Base-by-base conservation (phyloP, 2,113 vertebrate genomes). In the Larimichthys polyactis region DNA sequence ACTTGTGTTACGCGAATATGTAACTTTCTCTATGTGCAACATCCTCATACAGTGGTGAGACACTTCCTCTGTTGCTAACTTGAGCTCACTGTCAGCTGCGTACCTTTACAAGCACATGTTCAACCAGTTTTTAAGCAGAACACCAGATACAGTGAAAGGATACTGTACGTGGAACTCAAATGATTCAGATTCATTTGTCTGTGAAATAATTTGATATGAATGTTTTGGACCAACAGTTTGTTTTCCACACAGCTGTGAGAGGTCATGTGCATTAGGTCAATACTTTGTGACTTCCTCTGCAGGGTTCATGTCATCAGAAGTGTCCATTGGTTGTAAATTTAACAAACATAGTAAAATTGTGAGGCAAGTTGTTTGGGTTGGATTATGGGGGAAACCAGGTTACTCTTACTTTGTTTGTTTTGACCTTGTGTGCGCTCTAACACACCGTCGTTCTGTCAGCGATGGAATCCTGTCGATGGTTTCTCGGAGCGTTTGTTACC, bases 381-480 rank as follows among this genome's bases (percentile, higher is more conserved):
- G 16, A 59, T 59, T 15, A 46, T 3, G 5, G 7, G 29, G 51
- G 17, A 11, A 29, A 27, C 9, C 10, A 2, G 8, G 6, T 55
- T 55, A 32, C 32, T 32, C 5, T 44, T 2, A n/a, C 11, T 46
- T 55, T 10, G 19, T 32, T 64, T 54, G 58, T 58, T 24, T 54
- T 67, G 2, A 14, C 51, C 54, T 14, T 9, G 6, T 27, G 3
- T 64, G 48, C 16, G 32, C 8, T 46, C 22, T 68, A 19, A 71
- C 43, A 10, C 19, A 17, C 27, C n/a, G 7, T 57, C 0, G 49
- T 79, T 72, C 8, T 78, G 10, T 55, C 87, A 99, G 98, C 96
- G 98, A 49, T 99, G 98, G 98, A 99, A 99, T 93, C 98, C 98
- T 0, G 95, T 99, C 65, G 96, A 97, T 8, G 96, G 98, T 72